Base-by-base conservation (phyloP, 2,888 invertebrate species). In the Hedychridium roseum region DNA sequence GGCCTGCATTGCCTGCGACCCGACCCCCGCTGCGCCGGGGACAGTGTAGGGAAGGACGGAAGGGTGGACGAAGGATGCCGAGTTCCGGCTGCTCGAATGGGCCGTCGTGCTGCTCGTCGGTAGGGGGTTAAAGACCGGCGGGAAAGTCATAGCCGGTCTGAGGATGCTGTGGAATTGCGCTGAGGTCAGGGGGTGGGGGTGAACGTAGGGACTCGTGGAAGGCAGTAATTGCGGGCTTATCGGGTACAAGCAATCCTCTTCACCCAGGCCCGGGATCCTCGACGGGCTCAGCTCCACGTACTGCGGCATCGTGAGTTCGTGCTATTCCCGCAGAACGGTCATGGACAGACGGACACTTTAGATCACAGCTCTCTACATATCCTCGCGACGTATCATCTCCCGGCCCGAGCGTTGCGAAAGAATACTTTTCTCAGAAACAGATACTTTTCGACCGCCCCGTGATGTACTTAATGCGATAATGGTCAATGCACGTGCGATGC, bases 241-340 rank as follows among this genome's bases (percentile, higher is more conserved):
- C 16, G 77, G 77, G 48, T 78, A 78, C 36, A 77, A 68, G 50
- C 77, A 77, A 52, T 77, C 77, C 64, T 78, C 77, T 63, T 77
- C 76, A 36, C 60, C 64, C 37, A 71, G 65, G 27, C 76, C 75
- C 36, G 69, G 70, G 42, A 68, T n/a, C 41, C 66, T 57, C 20
- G 69, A 60, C 41, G 73, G 65, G 52, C 65, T 70, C 46, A 62
- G 39, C 54, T 76, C 76, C 73, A 70, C 60, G 61, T 71, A 71
- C 53, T 69, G 66, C 56, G 79, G 78, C 77, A 79, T 76, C 67
- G 65, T 66, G 71, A 79, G 45, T 68, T 74, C 68, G 71, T 78
- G 75, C 78, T 78, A 57, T 54, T 61, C 50, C 50, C 56, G 43
- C 60, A 67, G 66, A 64, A 70, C 61, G 68, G 50, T 52, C 57